Evolutionary conservation across 1,140 invertebrate genomes (phyloP), one percentile per base, ranked within the genome.

Genomic region (Homalodisca vitripennis): DNA sequence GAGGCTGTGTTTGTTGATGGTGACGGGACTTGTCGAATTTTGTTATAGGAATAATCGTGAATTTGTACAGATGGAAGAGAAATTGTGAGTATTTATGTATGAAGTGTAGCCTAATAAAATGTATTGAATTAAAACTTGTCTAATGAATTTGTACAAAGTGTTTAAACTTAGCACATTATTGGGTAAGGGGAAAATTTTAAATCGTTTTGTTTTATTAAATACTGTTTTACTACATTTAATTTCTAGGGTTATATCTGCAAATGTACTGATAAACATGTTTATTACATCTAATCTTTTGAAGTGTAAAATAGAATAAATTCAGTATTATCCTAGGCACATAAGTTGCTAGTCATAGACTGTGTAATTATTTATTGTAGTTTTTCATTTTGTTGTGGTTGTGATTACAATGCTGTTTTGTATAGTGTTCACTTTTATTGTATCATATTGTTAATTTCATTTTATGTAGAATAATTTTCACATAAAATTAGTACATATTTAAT

Each of bases 331-430:
- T 60, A 60, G 27, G 55, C 55, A 60, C 55, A 60, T 60, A 60
- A 60, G 55, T 60, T 60, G 55, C 55, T 60, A 60, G 55, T 60
- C 55, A 60, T 60, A 60, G 55, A 27, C 22, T 60, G 14, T 60
- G 55, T 60, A 60, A 20, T 60, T 60, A 60, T 60, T 60, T 60
- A 60, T 60, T 60, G 24, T 60, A 27, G 55, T 27, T 60, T 60
- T 60, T n/a, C 34, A 22, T 22, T 60, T 60, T 60, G 55, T 60
- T 60, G 55, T 60, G 55, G 55, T 60, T 60, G 55, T 60, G 55
- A 60, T 22, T 60, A 13, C 34, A 6, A 60, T 60, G 48, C 55
- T 26, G 55, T 60, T 60, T 53, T 60, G 55, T 60, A 60, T 30
- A 60, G 27, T 30, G 55, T 60, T 30, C 26, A 29, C 10, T 60